Percentiles rank a stretch among this genome's conserved stretches.
Conservation (phyloP, 2,113 vertebrate genomes). For the Scomber japonicus region DNA sequence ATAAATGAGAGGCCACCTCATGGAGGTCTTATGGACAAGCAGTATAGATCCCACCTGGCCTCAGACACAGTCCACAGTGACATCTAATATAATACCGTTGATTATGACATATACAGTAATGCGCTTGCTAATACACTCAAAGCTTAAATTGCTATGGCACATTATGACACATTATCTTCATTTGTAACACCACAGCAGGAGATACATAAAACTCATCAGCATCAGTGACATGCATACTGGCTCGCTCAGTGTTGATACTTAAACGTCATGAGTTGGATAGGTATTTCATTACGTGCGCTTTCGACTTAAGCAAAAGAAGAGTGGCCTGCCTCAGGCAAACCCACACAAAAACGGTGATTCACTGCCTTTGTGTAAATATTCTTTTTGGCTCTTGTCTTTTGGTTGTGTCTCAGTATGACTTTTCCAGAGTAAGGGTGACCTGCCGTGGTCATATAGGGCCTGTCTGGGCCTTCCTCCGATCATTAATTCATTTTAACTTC, state of each 20-base stretch:
- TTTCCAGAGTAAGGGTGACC: slow-evolving; percentile 85
- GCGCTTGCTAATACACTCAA: not conserved
- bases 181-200: slow-evolving; percentile 43
- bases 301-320: slow-evolving; percentile 64
- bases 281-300: slow-evolving; percentile 66
- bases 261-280: slow-evolving; percentile 56
- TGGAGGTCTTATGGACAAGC: slow-evolving; percentile 32
- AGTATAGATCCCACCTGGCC: slow-evolving; percentile 9
- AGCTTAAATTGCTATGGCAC: not conserved
- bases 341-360: slow-evolving; percentile 84
- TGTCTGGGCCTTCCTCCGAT: slow-evolving; percentile 43
- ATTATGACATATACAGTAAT: not conserved
- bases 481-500: slow-evolving; percentile 60
- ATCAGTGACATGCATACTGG: slow-evolving; percentile 46
- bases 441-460: slow-evolving; percentile 63
- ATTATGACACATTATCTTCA: slow-evolving; percentile 9
- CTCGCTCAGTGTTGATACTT: slow-evolving; percentile 45
- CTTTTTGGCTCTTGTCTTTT: slow-evolving; percentile 85
- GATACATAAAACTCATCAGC: slow-evolving; percentile 65
- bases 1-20: slow-evolving; percentile 45
- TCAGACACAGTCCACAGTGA: slow-evolving; percentile 28
- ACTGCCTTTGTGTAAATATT: slow-evolving; percentile 90
- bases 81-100: not conserved
- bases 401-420: slow-evolving; percentile 79
- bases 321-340: slow-evolving; percentile 83